These are phyloP conservation scores for Sycobia sp. DNA, from an alignment of 1,140 invertebrate genomes.

Conservation along the genomic window DNA sequence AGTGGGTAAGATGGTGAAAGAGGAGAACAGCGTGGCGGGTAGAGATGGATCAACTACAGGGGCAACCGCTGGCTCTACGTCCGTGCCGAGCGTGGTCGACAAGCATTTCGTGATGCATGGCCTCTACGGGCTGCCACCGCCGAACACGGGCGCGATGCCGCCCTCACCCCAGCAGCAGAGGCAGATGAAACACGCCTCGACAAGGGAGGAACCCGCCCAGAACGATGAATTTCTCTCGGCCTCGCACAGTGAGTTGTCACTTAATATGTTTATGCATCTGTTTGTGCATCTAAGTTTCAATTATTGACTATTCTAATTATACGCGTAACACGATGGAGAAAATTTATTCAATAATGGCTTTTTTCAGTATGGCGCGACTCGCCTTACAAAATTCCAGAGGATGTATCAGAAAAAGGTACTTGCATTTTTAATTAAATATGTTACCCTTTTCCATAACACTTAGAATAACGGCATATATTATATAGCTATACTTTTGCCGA, in stretches of 20 bases:
- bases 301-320: no score
- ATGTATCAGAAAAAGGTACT: slow-evolving; percentile 71
- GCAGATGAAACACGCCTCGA: slow-evolving; percentile 52
- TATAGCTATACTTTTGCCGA: no score
- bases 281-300: background rate
- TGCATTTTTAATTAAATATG: no score
- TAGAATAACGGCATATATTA: no score
- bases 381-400: slow-evolving; percentile 71
- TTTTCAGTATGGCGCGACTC: slow-evolving; percentile 69
- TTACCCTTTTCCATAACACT: no score
- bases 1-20: slow-evolving; percentile 56
- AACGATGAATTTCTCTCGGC: slow-evolving; percentile 57
- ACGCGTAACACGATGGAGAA: no score
- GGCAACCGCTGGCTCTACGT: no score
- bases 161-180: slow-evolving; percentile 55
- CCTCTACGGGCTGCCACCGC: slow-evolving; percentile 49
- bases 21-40: slow-evolving; percentile 51
- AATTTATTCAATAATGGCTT: no score
- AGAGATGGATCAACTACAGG: slow-evolving; percentile 38
- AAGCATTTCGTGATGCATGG: slow-evolving; percentile 61
- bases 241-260: slow-evolving; percentile 49
- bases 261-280: background rate
- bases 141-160: slow-evolving; percentile 52
- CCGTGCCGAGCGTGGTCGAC: no score
- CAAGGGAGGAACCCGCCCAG: slow-evolving; percentile 47